Evolutionary conservation across 2,888 invertebrate genomes (phyloP), one percentile per base, ranked within the genome.

Genomic region (Chymomyza fuscimana): DNA sequence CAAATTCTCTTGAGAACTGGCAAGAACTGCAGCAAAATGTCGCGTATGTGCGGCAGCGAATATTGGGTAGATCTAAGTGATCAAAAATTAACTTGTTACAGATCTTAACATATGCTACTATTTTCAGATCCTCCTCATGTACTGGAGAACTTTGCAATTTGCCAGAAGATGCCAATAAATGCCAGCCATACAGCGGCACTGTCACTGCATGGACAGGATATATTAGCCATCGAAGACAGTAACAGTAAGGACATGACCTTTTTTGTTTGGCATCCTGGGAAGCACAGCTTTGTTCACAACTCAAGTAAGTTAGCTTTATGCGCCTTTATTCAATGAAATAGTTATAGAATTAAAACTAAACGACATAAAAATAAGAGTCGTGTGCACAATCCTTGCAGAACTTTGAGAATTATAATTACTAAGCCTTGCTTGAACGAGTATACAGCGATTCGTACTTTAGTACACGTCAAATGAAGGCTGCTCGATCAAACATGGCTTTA

Each of bases 131-230:
- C 70, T 10, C 69, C 50, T 1, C 74, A 60, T 70, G 81, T 88
- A 51, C 69, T 92, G 52, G 79, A 88, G 15, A 81, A 86, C 70
- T 90, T 91, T 67, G 74, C 79, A 32, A n/a, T 90, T 3, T 74
- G 88, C 5, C 91, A 91, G 71, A 77, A 73, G 12, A 59, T 91
- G 4, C 59, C 71, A 0, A 70, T 82, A 1, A 71, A 78, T 52
- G 77, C 78, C 1, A 82, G 74, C 15, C 74, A 77, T 52, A 40
- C 91, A 2, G 69, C 86, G 16, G 66, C 79, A 6, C 15, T 87
- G 4, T 75, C 78, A 10, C 16, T 74, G 19, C 60, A 65, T 1
- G 15, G 63, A 60, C 76, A 40, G 5, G 87, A 91, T 77, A 15
- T 85, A 0, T 77, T 91, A 51, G 79, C 73, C 4, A 63, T 90